Conservation (phyloP, 2,888 invertebrate genomes). For the Adineta ricciae region DNA sequence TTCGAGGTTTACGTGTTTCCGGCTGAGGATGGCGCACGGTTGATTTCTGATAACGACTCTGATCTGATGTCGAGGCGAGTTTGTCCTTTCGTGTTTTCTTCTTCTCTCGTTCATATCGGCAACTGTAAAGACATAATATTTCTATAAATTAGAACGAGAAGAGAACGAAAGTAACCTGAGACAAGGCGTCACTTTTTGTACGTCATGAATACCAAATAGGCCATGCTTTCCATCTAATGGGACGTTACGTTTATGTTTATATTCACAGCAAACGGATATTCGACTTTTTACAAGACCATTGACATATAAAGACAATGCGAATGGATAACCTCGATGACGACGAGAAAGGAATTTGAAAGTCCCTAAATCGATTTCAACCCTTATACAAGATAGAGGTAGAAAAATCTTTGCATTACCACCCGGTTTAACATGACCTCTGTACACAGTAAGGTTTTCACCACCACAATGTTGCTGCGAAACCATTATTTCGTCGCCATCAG, state of each 20-base stretch:
- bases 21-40: not conserved
- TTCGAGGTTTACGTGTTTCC: not conserved
- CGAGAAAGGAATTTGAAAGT: not conserved
- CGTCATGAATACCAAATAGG: not conserved
- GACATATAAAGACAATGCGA: not conserved
- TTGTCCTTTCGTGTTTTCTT: not conserved
- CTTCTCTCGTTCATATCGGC: not conserved
- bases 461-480: constrained; percentile 7
- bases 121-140: not conserved
- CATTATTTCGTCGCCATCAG: not conserved
- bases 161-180: not conserved
- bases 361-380: not conserved
- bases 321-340: not conserved
- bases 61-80: not conserved
- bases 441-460: not conserved
- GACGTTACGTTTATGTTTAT: not conserved
- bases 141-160: too few species aligned
- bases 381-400: not conserved
- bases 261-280: not conserved
- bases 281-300: not conserved
- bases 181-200: not conserved
- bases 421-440: not conserved
- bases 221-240: not conserved
- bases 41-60: not conserved
- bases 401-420: not conserved